A percentile compares a stretch with the other conserved stretches of the same genome.
phyloP scores from a whole-genome alignment of 2,888 invertebrate species.

The Allacma fusca region DNA sequence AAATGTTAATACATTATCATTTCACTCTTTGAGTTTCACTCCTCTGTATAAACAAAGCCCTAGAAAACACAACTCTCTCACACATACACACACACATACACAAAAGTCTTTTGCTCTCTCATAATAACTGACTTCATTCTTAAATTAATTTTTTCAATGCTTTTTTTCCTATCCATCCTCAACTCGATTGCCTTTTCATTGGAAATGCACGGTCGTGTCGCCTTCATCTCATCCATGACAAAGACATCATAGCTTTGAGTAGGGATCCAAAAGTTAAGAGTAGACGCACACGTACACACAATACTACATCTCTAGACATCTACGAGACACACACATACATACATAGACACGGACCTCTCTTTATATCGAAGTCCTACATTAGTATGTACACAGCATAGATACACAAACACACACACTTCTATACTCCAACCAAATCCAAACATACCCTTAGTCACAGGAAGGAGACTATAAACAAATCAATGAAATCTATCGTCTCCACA shows the following conservation, averaged over 20 bases:
- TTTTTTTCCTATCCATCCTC: conserved; percentile 1
- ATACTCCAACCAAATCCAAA: not conserved
- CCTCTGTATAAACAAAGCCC: not conserved
- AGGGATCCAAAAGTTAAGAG: not conserved
- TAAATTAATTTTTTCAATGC: not conserved
- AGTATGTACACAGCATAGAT: no score
- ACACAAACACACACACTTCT: not conserved
- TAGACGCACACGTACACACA: not conserved
- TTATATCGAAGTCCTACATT: no score
- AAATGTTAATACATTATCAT: not conserved
- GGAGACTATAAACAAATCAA: conserved; percentile 8
- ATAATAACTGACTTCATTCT: not conserved
- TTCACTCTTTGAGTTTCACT: not conserved
- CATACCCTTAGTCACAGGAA: not conserved
- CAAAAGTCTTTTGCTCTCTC: not conserved
- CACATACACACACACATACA: no score
- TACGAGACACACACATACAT: no score
- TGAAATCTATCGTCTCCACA: not conserved
- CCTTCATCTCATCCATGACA: conserved; percentile 38
- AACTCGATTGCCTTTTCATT: conserved; percentile 35
- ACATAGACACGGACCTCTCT: no score
- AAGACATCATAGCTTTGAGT: conserved; percentile 25
- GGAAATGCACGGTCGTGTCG: conserved; percentile 39
- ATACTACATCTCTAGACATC: no score
- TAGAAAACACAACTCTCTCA: no score